Evolutionary conservation across 2,888 invertebrate species (phyloP), one percentile per base, ranked within the genome.

Genomic region (Nymphalis polychloros): DNA sequence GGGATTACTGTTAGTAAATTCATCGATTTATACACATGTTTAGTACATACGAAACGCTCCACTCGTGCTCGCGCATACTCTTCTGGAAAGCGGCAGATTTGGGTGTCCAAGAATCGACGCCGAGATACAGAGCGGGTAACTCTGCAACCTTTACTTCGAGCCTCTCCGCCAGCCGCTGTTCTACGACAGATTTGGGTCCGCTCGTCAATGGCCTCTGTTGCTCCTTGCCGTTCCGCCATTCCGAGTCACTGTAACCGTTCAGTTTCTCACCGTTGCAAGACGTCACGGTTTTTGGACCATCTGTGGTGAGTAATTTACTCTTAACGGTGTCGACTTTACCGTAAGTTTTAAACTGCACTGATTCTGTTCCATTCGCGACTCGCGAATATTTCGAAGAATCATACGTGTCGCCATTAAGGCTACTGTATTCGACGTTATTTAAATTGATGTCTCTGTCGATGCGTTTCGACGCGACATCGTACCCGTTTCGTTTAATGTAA

Each of bases 41-140:
- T 71, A 77, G 85, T 92, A 93, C 93, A 88, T 93, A 93, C 93
- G 93, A 93, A 84, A 93, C 91, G 85, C 93, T 93, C 93, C 93
- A 93, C 84, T 93, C 93, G 88, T 93, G 93, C 75, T 93, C 93
- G 72, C 90, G 91, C 90, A 93, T 92, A 78, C 89, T 93, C 87
- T 92, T 92, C 88, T 92, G 92, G 86, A 93, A 93, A 72, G 91
- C 88, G 79, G 89, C 88, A 23, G 93, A 96, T 92, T 96, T 96
- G 83, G 96, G 95, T 82, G 95, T 95, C 96, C 96, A 96, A 79
- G 95, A 95, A 78, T 92, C 92, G 84, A 95, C 94, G 70, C 95
- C 95, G 78, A 95, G 94, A 88, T 96, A 96, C 73, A 96, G 93
- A 76, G 95, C 94, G 64, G 96, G 95, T 85, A 94, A 92, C 82